These are phyloP conservation scores for Heliconius hewitsoni DNA, from an alignment of 1,140 invertebrate species.

Conservation along the genomic window DNA sequence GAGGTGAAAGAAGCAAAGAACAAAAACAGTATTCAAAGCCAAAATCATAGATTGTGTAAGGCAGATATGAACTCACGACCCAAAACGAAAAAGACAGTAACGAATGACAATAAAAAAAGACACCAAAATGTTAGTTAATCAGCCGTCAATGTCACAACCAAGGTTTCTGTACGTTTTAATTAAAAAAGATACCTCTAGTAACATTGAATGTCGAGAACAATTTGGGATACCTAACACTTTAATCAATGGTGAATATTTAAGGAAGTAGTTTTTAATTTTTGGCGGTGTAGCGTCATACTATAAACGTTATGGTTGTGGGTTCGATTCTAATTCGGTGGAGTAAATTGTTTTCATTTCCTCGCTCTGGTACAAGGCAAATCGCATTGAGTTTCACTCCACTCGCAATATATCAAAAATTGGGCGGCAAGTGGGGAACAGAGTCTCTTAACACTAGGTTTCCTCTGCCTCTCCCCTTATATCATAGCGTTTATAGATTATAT, in stretches of 20 bases:
- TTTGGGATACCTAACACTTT: not conserved
- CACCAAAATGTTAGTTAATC: not conserved
- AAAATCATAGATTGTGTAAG: not conserved
- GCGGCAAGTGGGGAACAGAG: too few relatives aligned
- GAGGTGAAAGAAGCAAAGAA: not conserved
- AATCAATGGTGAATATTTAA: not conserved
- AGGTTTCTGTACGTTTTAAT: not conserved
- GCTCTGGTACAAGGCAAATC: too few relatives aligned
- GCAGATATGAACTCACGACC: not conserved
- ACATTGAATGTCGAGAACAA: not conserved
- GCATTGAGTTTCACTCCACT: too few relatives aligned
- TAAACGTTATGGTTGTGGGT: too few relatives aligned
- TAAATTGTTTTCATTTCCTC: too few relatives aligned
- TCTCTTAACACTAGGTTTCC: too few relatives aligned
- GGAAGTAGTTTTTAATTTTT: too few relatives aligned
- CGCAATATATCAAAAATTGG: too few relatives aligned
- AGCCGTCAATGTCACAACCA: not conserved
- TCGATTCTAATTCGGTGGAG: too few relatives aligned
- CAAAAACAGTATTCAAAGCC: not conserved
- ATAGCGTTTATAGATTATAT: not conserved
- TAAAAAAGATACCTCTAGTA: not conserved
- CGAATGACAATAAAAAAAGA: not conserved
- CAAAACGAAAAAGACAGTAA: not conserved
- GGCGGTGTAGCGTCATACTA: too few relatives aligned
- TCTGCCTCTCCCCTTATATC: too few relatives aligned